Percentiles rank a stretch among this genome's conserved stretches.
phyloP scores from a whole-genome alignment of 2,888 invertebrate genomes.

The Phrixothrix hirtus region DNA sequence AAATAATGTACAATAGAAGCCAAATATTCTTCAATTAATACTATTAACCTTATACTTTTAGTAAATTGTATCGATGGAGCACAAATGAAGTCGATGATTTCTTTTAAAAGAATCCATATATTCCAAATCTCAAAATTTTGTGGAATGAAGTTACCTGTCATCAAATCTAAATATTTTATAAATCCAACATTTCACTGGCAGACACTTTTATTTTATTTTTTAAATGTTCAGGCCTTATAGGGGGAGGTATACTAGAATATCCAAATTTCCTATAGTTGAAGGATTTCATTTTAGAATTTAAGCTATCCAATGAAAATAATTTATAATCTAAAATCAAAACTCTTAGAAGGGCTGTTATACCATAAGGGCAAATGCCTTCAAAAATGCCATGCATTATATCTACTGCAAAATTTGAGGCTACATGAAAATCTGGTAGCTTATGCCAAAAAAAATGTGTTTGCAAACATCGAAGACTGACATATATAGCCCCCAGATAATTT shows the following conservation, averaged over 20 bases:
- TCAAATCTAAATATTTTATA: constrained; percentile 6
- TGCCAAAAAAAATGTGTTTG: constrained; percentile 37
- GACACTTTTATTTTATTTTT: constrained; percentile 27
- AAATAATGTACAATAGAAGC: constrained; percentile 9
- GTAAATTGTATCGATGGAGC: constrained; percentile 3
- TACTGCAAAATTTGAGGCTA: constrained; percentile 34
- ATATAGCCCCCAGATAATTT: constrained; percentile 38
- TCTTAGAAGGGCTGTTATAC: constrained; percentile 13
- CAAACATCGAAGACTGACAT: constrained; percentile 32
- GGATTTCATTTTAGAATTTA: too few relatives aligned
- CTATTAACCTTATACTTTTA: neutral
- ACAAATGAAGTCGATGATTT: constrained; percentile 6
- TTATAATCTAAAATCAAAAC: constrained; percentile 20
- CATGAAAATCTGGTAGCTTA: constrained; percentile 35
- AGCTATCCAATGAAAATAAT: constrained; percentile 24
- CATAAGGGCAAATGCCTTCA: constrained; percentile 28
- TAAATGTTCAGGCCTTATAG: neutral
- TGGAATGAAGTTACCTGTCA: constrained; percentile 30
- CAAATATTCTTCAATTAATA: constrained; percentile 23
- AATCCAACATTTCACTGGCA: constrained; percentile 14
- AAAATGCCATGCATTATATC: constrained; percentile 41
- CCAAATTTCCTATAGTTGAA: constrained; percentile 14
- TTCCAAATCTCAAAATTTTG: constrained; percentile 13
- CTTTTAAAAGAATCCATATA: constrained; percentile 3
- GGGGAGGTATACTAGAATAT: constrained; percentile 29